Evolutionary conservation across 1,140 invertebrate species (phyloP).

Genomic region (Homarus americanus): DNA sequence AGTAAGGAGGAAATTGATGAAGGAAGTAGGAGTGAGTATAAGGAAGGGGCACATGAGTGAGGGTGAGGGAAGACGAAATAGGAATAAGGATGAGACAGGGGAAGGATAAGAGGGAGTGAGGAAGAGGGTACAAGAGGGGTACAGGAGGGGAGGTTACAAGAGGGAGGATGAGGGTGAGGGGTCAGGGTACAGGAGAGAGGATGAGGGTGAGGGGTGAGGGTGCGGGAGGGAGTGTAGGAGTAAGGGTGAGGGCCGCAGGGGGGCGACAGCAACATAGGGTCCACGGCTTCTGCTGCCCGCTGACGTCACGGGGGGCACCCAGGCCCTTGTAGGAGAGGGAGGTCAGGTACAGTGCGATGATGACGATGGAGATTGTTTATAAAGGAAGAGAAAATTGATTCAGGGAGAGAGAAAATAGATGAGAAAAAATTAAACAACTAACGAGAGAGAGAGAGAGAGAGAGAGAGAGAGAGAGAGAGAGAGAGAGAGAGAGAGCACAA

Average conservation of each 20-base stretch:
- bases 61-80: no score
- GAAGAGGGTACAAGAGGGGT: no score
- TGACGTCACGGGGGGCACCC: neutral
- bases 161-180: no score
- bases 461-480: constrained; percentile 52
- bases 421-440: neutral
- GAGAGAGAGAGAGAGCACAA: constrained; percentile 44
- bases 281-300: neutral
- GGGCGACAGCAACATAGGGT: neutral
- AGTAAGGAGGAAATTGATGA: neutral
- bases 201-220: no score
- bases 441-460: constrained; percentile 24
- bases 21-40: neutral
- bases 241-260: neutral
- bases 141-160: no score
- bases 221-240: neutral
- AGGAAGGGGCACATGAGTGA: neutral
- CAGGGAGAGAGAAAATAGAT: constrained; percentile 11
- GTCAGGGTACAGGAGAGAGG: no score
- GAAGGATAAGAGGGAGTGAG: no score
- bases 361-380: neutral
- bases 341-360: neutral
- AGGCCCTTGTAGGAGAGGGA: no score
- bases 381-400: neutral
- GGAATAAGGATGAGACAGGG: no score